Evolutionary conservation across 1,140 invertebrate genomes (phyloP).

Genomic region (Eupristina koningsbergeri): DNA sequence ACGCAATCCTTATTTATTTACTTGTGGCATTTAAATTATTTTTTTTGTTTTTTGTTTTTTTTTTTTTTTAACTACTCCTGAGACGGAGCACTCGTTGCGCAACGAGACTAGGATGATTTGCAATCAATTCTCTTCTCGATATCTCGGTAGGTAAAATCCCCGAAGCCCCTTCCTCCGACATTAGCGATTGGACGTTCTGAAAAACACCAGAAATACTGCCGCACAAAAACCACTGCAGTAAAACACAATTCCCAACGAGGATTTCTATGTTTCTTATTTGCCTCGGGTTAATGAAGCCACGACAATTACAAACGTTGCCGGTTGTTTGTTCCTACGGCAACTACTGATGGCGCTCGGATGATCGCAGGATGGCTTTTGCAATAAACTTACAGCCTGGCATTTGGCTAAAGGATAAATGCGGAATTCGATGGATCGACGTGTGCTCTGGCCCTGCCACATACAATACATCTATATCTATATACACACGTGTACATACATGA

Average conservation of each 20-base stretch:
- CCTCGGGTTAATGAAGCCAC: constrained; percentile 26
- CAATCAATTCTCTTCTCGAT: background rate
- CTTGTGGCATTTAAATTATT: too few species aligned
- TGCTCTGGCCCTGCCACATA: too few species aligned
- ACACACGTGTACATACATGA: too few species aligned
- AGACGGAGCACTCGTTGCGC: too few species aligned
- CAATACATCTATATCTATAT: too few species aligned
- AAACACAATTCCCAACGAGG: background rate
- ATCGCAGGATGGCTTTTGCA: constrained; percentile 26
- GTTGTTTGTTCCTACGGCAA: constrained; percentile 26
- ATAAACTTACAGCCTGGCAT: constrained; percentile 32
- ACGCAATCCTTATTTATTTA: too few species aligned
- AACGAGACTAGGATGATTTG: background rate
- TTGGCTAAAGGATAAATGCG: constrained; percentile 33
- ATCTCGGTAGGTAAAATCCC: too few species aligned
- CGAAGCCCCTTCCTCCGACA: background rate
- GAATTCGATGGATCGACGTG: constrained; percentile 12
- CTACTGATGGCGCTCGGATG: constrained; percentile 15
- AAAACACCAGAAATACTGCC: background rate
- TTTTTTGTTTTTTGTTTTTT: too few species aligned
- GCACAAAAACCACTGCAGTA: background rate
- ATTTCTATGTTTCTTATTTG: background rate
- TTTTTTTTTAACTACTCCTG: too few species aligned
- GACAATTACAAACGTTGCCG: constrained; percentile 15
- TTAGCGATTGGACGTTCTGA: background rate